Base-by-base conservation (phyloP, 2,113 vertebrate genomes). In the Rhabdornis inornatus region DNA sequence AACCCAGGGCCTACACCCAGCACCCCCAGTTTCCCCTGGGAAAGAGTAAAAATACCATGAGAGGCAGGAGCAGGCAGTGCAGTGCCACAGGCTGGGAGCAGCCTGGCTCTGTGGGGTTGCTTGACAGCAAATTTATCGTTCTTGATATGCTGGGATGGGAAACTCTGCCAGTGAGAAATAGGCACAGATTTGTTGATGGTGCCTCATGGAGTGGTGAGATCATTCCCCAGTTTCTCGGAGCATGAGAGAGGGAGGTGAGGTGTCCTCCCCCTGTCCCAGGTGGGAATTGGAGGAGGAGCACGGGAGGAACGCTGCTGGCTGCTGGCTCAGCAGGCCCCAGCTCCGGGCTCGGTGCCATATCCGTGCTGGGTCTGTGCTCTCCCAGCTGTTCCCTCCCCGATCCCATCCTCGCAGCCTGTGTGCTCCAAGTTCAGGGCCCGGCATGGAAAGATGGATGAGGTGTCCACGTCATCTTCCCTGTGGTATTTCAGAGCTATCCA, bases 161-260 rank as follows among this genome's bases (percentile, higher is more conserved):
- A 87, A 28, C 1, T 1, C 30, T 52, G 57, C 21, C 15, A 10
- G 64, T 0, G 0, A 78, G 59, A 63, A 76, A 18, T 0, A 16
- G 28, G n/a, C 8, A 13, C 20, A 13, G 59, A 24, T 45, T 39
- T 1, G 1, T 2, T 4, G 23, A 1, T 0, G 14, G 31, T 30
- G 42, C 4, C 0, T 37, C 47, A 4, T 2, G 28, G 57, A 64
- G 66, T 0, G 7, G 25, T 30, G 47, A 86, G 45, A 50, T 33
- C 13, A 0, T 10, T 44, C 10, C 47, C 15, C 14, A 2, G 0
- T 37, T 44, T 35, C 28, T 44, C 66, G 17, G 17, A 9, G 56
- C 0, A 2, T 4, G 23, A 25, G 30, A 35, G 13, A 57, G 5
- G 5, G 0, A 10, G 7, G 24, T 25, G 61, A 10, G 47, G 19